These are phyloP conservation scores for Baronia brevicornis DNA, from an alignment of 2,888 invertebrate genomes.

Conservation along the genomic window DNA sequence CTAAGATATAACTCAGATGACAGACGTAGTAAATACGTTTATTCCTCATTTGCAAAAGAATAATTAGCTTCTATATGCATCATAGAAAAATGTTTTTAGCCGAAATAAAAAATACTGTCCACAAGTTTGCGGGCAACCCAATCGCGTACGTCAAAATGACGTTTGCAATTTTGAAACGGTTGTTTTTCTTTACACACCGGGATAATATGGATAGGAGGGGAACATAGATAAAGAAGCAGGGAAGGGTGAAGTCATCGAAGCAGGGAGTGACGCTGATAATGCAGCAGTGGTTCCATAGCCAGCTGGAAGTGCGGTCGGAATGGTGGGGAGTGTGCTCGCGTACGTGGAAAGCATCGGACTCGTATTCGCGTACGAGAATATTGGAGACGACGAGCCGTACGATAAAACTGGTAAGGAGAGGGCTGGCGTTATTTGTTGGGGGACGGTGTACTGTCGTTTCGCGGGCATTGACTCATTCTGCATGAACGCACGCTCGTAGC, in stretches of 20 bases:
- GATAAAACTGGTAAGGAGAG: constrained; percentile 68
- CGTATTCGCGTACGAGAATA: constrained; percentile 62
- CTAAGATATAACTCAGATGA: too few species aligned
- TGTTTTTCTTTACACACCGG: constrained; percentile 36
- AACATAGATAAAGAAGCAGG: constrained; percentile 41
- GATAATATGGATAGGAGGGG: constrained; percentile 56
- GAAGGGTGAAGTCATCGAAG: constrained; percentile 42
- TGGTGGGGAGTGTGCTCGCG: constrained; percentile 34
- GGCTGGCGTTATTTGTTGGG: constrained; percentile 49
- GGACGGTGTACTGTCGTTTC: constrained; percentile 59
- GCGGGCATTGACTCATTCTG: constrained; percentile 55
- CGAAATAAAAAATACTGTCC: too few species aligned
- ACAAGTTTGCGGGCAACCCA: too few species aligned
- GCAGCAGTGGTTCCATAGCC: constrained; percentile 52
- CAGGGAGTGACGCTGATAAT: constrained; percentile 43
- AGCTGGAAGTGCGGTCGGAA: constrained; percentile 46
- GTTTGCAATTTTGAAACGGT: too few species aligned
- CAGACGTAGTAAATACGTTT: constrained; percentile 5
- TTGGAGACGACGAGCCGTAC: constrained; percentile 62
- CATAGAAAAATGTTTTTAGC: too few species aligned
- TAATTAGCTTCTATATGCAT: background rate
- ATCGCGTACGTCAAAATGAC: too few species aligned
- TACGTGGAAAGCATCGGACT: constrained; percentile 52
- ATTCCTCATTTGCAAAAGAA: constrained; percentile 4
- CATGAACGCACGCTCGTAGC: constrained; percentile 83